Conservation (phyloP, 1,140 invertebrate species). For the Eriosoma lanigerum region DNA sequence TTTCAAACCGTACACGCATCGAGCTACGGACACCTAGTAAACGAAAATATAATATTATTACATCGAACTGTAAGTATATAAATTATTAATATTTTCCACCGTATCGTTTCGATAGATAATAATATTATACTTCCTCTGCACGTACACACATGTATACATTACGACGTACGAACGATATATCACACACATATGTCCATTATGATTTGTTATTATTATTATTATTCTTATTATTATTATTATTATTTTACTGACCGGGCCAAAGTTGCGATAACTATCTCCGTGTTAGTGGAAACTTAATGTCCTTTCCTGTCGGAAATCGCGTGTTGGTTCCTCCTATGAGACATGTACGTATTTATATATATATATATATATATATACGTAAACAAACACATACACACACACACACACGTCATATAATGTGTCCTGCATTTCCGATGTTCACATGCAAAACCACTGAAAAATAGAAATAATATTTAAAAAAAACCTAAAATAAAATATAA, state of each 20-base stretch:
- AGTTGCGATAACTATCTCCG: slow-evolving; percentile 30
- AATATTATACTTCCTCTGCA: neutral
- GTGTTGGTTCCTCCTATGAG: slow-evolving; percentile 49
- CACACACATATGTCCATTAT: slow-evolving; percentile 21
- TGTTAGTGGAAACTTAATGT: slow-evolving; percentile 48
- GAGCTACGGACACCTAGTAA: no score
- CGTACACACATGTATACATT: neutral
- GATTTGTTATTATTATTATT: slow-evolving; percentile 39
- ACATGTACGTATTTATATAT: no score
- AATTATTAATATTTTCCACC: neutral
- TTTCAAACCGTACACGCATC: no score
- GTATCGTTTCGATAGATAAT: neutral
- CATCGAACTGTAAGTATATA: slow-evolving; percentile 10
- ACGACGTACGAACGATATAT: slow-evolving; percentile 13
- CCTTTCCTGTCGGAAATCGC: slow-evolving; percentile 49
- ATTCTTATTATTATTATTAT: neutral
- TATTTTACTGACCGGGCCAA: slow-evolving; percentile 18
- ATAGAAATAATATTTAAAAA: slow-evolving; percentile 5
- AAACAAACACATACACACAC: neutral
- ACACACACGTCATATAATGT: neutral
- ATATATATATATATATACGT: no score
- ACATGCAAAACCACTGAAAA: slow-evolving; percentile 23
- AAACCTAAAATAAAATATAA: neutral
- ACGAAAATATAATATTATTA: no score
- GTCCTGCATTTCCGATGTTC: slow-evolving; percentile 45